These are phyloP conservation scores for Myotis daubentonii DNA, from an alignment of 2,797 vertebrate species.

Conservation along the genomic window DNA sequence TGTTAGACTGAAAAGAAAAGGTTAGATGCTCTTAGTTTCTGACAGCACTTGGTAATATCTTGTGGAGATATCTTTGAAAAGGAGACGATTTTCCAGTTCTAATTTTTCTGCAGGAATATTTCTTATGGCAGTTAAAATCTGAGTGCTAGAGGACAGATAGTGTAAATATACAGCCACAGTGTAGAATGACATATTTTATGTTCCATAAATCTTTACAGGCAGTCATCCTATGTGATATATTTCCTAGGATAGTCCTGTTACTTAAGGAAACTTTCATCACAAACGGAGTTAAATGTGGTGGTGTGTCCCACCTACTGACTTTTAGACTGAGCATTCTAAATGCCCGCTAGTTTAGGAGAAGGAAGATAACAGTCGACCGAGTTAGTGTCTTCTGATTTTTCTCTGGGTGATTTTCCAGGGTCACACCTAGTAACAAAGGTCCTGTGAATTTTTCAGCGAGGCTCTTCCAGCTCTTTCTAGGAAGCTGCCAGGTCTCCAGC, in stretches of 20 bases:
- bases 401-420: background rate
- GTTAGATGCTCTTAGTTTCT: slow-evolving; percentile 3
- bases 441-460: background rate
- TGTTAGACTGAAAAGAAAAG: background rate
- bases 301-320: slow-evolving; percentile 48
- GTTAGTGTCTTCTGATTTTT: slow-evolving; percentile 10
- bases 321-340: slow-evolving; percentile 43
- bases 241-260: slow-evolving; percentile 58
- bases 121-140: slow-evolving; percentile 46
- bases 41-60: background rate
- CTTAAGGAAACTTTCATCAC: slow-evolving; percentile 41
- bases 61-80: slow-evolving; percentile 52
- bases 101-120: slow-evolving; percentile 29
- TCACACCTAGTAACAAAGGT: background rate
- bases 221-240: slow-evolving; percentile 51
- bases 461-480: background rate
- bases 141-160: slow-evolving; percentile 56
- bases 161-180: slow-evolving; percentile 64
- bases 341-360: background rate
- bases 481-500: background rate
- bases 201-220: slow-evolving; percentile 73
- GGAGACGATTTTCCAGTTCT: slow-evolving; percentile 34
- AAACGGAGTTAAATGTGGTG: slow-evolving; percentile 62
- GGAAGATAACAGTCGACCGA: background rate
- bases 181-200: slow-evolving; percentile 68